Base-by-base conservation (phyloP, 2,888 invertebrate genomes). In the Thymelicus lineola region DNA sequence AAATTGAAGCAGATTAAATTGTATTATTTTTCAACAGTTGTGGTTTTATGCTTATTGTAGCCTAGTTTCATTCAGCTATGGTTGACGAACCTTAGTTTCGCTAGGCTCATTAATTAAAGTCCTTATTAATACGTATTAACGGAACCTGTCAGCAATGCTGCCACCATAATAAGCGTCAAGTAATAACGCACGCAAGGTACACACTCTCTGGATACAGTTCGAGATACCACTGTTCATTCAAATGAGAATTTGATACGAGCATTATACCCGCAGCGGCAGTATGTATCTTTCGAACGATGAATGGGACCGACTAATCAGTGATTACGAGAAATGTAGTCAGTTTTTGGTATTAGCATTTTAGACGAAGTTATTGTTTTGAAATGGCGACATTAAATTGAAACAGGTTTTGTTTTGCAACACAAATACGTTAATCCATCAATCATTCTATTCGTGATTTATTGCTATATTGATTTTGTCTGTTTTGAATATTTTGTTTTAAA, bases 161-260 rank as follows among this genome's bases (percentile, higher is more conserved):
- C 28, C 28, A 50, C 48, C 48, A 50, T 50, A 50, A 50, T 50
- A 7, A 15, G 48, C 42, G 42, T 42, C 10, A 17, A 5, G 7
- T 15, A 15, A 50, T 15, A 50, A 50, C 6, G 17, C 17, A n/a
- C n/a, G n/a, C 48, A 50, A 50, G 17, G 48, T 17, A 50, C 12
- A 17, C 48, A 50, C 48, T 50, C 15, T 6, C 7, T 36, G 57
- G 45, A 60, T 60, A 45, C 45, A 60, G 45, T 15, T 17, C 42
- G 15, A 42, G 45, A 6, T 60, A 20, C 42, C 59, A 45, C 14
- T 60, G 20, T 60, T 42, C 12, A 60, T 60, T 42, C 42, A 60
- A 60, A 60, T 60, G 59, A 6, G 59, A 42, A 60, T 45, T 60
- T 60, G 59, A 60, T 60, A 20, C 42, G 42, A 17, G n/a, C 35